A percentile compares a stretch with the other conserved stretches of the same genome.
These are phyloP conservation scores for Operophtera brumata DNA, from an alignment of 2,888 invertebrate genomes.

Conservation along the genomic window DNA sequence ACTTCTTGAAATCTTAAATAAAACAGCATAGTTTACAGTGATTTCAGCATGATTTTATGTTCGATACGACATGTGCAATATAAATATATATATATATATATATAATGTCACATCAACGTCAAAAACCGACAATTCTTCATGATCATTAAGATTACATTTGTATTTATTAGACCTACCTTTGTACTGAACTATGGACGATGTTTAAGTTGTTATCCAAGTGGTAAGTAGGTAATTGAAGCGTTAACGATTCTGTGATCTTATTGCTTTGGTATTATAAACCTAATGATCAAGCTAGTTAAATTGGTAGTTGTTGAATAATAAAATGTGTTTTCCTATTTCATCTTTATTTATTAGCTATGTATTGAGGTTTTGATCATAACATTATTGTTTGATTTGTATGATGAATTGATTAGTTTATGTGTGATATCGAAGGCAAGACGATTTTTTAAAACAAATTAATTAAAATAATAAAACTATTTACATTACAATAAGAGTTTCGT, in stretches of 20 bases:
- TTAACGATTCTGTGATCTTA: background rate
- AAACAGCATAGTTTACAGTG: background rate
- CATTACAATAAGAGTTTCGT: constrained; percentile 35
- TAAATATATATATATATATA: no score
- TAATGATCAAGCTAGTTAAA: no score
- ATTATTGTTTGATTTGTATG: background rate
- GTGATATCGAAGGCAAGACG: constrained; percentile 23
- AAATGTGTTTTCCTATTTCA: background rate
- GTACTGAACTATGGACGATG: background rate
- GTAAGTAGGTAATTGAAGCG: background rate
- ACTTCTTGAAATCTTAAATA: background rate
- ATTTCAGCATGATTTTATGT: no score
- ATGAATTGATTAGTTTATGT: background rate
- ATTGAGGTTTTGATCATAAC: background rate
- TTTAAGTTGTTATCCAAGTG: background rate
- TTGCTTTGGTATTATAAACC: background rate
- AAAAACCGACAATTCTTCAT: constrained; percentile 16
- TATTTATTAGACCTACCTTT: background rate
- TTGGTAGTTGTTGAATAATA: background rate
- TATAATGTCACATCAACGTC: constrained; percentile 6
- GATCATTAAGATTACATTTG: background rate
- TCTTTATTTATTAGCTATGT: background rate
- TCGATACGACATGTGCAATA: no score
- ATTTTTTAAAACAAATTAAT: constrained; percentile 36
- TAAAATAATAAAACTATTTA: constrained; percentile 39